phyloP scores from a whole-genome alignment of 2,113 vertebrate genomes.

The Dasyprocta punctata region DNA sequence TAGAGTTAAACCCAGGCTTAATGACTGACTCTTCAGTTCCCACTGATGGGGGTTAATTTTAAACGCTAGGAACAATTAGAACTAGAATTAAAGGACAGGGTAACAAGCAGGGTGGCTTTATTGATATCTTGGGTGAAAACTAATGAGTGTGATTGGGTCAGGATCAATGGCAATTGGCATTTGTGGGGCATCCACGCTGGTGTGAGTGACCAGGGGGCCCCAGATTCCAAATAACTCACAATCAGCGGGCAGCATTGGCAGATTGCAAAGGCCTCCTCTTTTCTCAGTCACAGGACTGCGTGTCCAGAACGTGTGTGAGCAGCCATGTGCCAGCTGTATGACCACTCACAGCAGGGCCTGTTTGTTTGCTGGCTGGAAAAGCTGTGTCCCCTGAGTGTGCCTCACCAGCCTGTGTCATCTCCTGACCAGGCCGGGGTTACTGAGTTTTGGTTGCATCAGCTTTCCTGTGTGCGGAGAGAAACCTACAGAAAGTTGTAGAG shows the following conservation, averaged over 20 bases:
- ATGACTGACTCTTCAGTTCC: neutral
- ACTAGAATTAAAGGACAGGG: neutral
- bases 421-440: neutral
- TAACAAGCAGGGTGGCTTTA: neutral
- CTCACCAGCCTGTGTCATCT: neutral
- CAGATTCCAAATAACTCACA: neutral
- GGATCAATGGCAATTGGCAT: neutral
- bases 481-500: slow-evolving; percentile 28
- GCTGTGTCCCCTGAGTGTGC: neutral
- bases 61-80: neutral
- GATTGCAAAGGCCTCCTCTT: neutral
- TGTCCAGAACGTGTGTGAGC: neutral
- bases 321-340: neutral
- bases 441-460: neutral
- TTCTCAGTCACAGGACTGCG: neutral
- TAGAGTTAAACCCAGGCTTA: neutral
- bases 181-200: neutral
- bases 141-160: neutral
- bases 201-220: neutral
- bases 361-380: slow-evolving; percentile 37
- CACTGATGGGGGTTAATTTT: neutral
- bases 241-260: slow-evolving; percentile 8
- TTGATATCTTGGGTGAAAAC: neutral
- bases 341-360: neutral
- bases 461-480: slow-evolving; percentile 11